phyloP scores from a whole-genome alignment of 2,797 vertebrate genomes.

The Capromys pilorides region DNA sequence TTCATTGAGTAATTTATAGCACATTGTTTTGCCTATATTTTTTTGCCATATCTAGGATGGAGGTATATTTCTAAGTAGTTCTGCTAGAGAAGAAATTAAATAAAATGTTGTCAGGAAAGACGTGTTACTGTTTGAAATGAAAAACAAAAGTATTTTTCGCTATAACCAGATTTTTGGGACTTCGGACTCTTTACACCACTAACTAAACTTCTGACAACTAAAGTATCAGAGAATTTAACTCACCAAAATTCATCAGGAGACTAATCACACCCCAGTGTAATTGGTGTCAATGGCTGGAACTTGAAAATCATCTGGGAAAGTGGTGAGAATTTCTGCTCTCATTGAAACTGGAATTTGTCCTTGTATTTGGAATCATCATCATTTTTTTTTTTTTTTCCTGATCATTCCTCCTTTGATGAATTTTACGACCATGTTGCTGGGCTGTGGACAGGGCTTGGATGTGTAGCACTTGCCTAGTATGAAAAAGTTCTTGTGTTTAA shows the following conservation, averaged over 20 bases:
- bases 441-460: neutral
- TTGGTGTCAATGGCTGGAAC: neutral
- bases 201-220: conserved; percentile 26
- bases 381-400: neutral
- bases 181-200: neutral
- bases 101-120: conserved; percentile 20
- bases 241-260: neutral
- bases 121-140: neutral
- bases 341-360: neutral
- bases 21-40: neutral
- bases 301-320: neutral
- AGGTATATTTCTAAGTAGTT: conserved; percentile 8
- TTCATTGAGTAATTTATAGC: neutral
- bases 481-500: neutral
- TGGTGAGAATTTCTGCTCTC: neutral
- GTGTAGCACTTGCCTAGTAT: neutral
- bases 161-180: neutral
- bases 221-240: neutral
- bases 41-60: neutral
- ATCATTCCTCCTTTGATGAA: neutral
- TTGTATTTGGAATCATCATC: neutral
- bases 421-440: neutral
- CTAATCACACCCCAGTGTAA: neutral
- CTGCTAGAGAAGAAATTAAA: conserved; percentile 34
- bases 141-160: neutral